Base-by-base conservation (phyloP, 2,113 vertebrate genomes). In the Fregetta grallaria region DNA sequence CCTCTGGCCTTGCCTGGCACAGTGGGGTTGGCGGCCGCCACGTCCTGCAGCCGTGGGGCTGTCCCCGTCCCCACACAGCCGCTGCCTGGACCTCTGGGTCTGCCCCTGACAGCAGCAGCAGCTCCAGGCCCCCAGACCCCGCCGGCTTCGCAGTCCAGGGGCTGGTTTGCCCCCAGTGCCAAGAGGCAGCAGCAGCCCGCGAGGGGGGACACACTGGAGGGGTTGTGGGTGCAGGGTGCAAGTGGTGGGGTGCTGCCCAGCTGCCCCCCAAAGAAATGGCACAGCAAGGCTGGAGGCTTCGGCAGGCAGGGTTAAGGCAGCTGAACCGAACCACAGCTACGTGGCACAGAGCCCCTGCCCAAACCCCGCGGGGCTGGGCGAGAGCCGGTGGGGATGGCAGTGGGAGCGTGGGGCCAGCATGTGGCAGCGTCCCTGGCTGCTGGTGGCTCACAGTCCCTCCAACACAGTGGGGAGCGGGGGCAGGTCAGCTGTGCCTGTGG, bases 301-400 rank as follows among this genome's bases (percentile, higher is more conserved):
- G 1, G 59, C 47, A 25, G 45, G 36, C 45, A 42, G 75, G 75
- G 59, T 42, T 84, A 32, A 36, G 56, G 67, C 67, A 84, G 81
- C 3, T 7, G 29, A 23, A 27, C 42, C 50, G 49, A 75, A 27
- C 52, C 50, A 38, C 5, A 8, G 71, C 40, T 22, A 3, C 9
- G 2, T 1, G 10, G n/a, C 42, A 18, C 61, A 26, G 19, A 65
- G 40, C n/a, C 62, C 62, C 61, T 58, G n/a, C 52, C 42, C 62
- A 23, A 27, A 59, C 19, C 25, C 44, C 1, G 1, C 4, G 3
- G 44, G 27, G 50, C 21, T 1, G 0, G 38, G 56, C 15, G 11
- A n/a, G 11, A 44, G 56, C 66, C 1, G 2, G 47, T 84, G 66
- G 30, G 67, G 29, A 2, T 1, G 6, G 81, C 9, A 0, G 30